These are phyloP conservation scores for Rhabdophis nuchalis DNA, from an alignment of 2,797 vertebrate species.

Conservation along the genomic window DNA sequence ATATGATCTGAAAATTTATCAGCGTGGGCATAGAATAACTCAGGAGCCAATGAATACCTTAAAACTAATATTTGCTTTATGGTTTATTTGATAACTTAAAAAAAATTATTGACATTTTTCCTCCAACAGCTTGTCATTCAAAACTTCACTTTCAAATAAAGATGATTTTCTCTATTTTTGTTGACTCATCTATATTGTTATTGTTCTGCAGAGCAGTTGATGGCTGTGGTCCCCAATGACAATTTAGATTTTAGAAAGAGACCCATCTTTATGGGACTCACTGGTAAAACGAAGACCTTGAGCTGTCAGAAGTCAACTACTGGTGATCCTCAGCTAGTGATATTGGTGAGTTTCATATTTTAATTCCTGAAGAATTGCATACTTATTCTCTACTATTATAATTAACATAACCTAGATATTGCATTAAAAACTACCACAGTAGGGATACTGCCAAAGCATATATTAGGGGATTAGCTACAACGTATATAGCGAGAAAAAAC, in stretches of 20 bases:
- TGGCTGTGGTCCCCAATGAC: background rate
- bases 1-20: background rate
- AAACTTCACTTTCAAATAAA: background rate
- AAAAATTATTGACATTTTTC: background rate
- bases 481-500: too few relatives aligned
- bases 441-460: too few relatives aligned
- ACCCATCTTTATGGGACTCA: slow-evolving; percentile 1
- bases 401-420: background rate
- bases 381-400: background rate
- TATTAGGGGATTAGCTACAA: too few relatives aligned
- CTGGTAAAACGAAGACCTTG: background rate
- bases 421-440: background rate
- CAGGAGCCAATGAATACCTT: background rate
- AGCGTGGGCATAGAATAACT: background rate
- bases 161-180: background rate
- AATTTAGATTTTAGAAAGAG: background rate
- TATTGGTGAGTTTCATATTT: background rate
- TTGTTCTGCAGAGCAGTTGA: background rate
- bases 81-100: background rate
- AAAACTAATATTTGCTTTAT: background rate
- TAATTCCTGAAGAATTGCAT: background rate
- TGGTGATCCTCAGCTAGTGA: background rate
- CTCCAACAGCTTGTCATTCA: background rate
- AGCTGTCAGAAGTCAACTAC: background rate
- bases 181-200: background rate